Conservation (phyloP, 1,140 invertebrate species). For the Pemphigus obesinymphae region DNA sequence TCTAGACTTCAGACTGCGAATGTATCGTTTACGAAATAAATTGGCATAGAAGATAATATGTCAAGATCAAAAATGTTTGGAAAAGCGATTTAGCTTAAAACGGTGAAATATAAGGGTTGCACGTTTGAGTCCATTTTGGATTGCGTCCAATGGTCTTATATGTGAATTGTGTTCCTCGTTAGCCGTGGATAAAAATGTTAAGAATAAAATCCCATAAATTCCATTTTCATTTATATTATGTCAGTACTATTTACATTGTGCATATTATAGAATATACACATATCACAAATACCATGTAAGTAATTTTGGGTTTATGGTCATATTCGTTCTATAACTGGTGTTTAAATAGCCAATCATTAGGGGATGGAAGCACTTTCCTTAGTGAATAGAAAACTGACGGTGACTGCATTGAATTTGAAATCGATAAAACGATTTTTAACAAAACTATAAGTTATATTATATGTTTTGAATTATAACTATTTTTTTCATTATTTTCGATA, state of each 20-base stretch:
- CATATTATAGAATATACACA: background rate
- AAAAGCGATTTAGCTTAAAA: background rate
- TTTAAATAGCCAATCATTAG: too few relatives aligned
- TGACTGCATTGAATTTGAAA: too few relatives aligned
- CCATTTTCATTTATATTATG: background rate
- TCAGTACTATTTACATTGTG: background rate
- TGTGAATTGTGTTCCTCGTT: background rate
- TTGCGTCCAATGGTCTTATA: background rate
- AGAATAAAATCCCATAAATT: background rate
- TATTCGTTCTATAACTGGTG: too few relatives aligned
- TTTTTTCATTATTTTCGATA: too few relatives aligned
- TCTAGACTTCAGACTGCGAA: background rate
- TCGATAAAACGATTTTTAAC: too few relatives aligned
- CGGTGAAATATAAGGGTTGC: background rate
- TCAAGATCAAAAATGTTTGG: conserved; percentile 14
- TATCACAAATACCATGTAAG: background rate
- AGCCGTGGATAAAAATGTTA: background rate
- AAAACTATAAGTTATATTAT: too few relatives aligned
- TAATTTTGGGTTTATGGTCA: background rate
- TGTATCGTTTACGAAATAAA: background rate
- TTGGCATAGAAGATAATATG: background rate
- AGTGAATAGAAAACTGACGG: too few relatives aligned
- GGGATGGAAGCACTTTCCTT: too few relatives aligned
- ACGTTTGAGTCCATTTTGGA: background rate
- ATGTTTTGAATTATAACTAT: too few relatives aligned